Evolutionary conservation across 2,797 vertebrate species (phyloP), one percentile per base, ranked within the genome.

Genomic region (Microtus agrestis): DNA sequence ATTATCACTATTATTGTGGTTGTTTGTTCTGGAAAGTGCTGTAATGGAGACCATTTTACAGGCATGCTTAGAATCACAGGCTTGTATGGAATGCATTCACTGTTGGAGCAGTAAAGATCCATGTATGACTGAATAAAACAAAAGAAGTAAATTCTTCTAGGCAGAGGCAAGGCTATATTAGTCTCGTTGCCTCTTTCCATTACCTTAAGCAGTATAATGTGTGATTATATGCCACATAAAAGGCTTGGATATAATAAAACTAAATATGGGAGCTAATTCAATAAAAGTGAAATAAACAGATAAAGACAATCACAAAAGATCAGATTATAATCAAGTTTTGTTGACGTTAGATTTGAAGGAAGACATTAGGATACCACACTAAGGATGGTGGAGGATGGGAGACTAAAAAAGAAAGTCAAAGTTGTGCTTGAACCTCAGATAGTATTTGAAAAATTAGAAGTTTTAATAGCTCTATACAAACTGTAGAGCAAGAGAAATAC

Each of bases 271-370:
- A 91, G 87, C 8, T n/a, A 94, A 54, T 80, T 48, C 81, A 96
- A 87, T 92, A 88, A 91, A 91, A 88, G 69, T 92, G 51, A 93
- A 94, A 65, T 93, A 95, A 97, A 93, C 91, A n/a, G 9, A 56
- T 92, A 77, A 65, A 86, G 79, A 93, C 56, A 84, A 94, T 77
- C 21, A 77, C 29, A 76, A 63, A 91, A 59, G 8, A 69, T 93
- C 13, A 81, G 65, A 23, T 81, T 94, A 59, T 94, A 91, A 94
- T 71, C 94, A 84, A 61, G 87, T 91, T 82, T 56, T 78, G 13
- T 67, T 80, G 7, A 21, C 31, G 85, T 94, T 69, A 92, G 80
- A 89, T 92, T 95, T 96, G 80, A 92, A 96, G 92, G 69, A 94
- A 87, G 61, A 91, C 90, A 95, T 94, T 86, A 95, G 29, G 78